Base-by-base conservation (phyloP, 2,888 invertebrate genomes). In the Polydrusus cervinus region DNA sequence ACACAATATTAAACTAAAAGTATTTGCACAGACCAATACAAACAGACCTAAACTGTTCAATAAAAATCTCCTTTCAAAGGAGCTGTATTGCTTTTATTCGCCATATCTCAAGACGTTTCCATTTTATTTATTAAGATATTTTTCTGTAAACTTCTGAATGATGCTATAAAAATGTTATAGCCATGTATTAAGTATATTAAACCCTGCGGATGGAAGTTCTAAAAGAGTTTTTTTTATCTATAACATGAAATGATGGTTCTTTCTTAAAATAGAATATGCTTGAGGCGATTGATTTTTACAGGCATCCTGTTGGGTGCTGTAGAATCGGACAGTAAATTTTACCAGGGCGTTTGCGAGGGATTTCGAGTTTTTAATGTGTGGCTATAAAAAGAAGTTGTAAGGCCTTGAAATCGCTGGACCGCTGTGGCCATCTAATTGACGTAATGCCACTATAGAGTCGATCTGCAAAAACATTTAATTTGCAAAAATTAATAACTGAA, bases 11-110 rank as follows among this genome's bases (percentile, higher is more conserved):
- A 65, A 65, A 57, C 51, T 45, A 25, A 30, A 49, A 55, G 65
- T 71, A 65, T 65, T 65, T 40, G 65, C 64, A 34, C 18, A 57
- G 53, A 34, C 71, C 71, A 71, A 65, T 55, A 55, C 65, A 64
- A 71, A 71, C 57, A 60, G 38, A 55, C 65, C 62, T 55, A 43
- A 30, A 71, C 11, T 49, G 47, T 45, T 47, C 43, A 69, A 69
- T 69, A 34, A 69, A 61, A 49, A 69, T 47, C 38, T 45, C 30
- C 9, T 68, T 53, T 20, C 47, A 55, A 55, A 55, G 55, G 14
- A 53, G 8, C 16, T 64, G 64, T 47, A 10, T 47, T 43, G 13
- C 47, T 47, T 43, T 49, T 34, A 45, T 62, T 20, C 18, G 45
- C 45, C 13, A 43, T 45, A 11, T 62, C 13, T 25, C n/a, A 47